A percentile compares a stretch with the other conserved stretches of the same genome.
phyloP scores from a whole-genome alignment of 2,888 invertebrate species.

The Hydriomena furcata region DNA sequence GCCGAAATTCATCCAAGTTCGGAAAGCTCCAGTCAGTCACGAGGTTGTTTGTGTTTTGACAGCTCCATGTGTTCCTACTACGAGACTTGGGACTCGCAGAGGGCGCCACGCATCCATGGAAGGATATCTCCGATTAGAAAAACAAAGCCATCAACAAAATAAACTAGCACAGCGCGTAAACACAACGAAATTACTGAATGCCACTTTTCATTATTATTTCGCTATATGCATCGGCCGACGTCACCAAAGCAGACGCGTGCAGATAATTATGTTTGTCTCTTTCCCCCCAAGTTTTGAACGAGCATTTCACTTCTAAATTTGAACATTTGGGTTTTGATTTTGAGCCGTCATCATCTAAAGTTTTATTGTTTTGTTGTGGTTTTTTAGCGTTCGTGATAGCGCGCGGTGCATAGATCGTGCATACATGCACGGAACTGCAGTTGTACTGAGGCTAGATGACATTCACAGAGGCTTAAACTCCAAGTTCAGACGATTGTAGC shows the following conservation, averaged over 20 bases:
- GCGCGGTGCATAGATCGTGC: slow-evolving; percentile 55
- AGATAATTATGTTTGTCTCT: slow-evolving; percentile 60
- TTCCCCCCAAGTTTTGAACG: slow-evolving; percentile 56
- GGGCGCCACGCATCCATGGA: slow-evolving; percentile 59
- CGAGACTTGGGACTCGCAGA: slow-evolving; percentile 54
- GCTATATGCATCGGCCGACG: slow-evolving; percentile 79
- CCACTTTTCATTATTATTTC: slow-evolving; percentile 83
- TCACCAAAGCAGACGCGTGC: slow-evolving; percentile 69
- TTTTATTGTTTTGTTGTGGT: slow-evolving; percentile 46
- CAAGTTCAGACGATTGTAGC: slow-evolving; percentile 76
- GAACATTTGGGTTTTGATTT: slow-evolving; percentile 60
- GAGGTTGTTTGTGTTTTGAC: slow-evolving; percentile 70
- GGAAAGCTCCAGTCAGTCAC: slow-evolving; percentile 44
- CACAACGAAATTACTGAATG: slow-evolving; percentile 81
- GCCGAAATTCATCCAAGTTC: slow-evolving; percentile 33
- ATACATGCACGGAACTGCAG: slow-evolving; percentile 67
- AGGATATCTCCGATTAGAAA: slow-evolving; percentile 42
- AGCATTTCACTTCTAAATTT: slow-evolving; percentile 66
- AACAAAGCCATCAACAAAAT: slow-evolving; percentile 64
- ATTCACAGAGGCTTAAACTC: slow-evolving; percentile 74
- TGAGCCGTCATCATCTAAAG: slow-evolving; percentile 52
- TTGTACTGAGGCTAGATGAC: slow-evolving; percentile 78
- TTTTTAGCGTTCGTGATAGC: slow-evolving; percentile 38
- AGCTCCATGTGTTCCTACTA: slow-evolving; percentile 58
- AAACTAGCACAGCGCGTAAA: slow-evolving; percentile 82